A percentile compares a stretch with the other conserved stretches of the same genome.
Evolutionary conservation across 2,797 vertebrate species (phyloP).

Genomic region (Pseudomugil gertrudae): DNA sequence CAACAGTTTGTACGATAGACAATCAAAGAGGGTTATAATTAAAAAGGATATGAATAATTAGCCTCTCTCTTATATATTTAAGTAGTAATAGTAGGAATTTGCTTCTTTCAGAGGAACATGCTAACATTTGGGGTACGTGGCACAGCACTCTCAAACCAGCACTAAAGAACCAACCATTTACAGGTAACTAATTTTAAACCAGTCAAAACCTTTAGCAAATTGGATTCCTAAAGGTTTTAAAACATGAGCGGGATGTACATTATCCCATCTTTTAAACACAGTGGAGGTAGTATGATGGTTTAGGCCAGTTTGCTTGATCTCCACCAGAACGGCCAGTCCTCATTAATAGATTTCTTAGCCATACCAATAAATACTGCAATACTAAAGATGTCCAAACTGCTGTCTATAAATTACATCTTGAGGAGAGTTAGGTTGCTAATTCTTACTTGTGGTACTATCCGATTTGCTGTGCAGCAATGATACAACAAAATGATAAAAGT

Average conservation of each 20-base stretch:
- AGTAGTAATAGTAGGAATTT: neutral
- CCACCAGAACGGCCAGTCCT: neutral
- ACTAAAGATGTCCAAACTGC: neutral
- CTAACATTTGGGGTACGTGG: constrained; percentile 97
- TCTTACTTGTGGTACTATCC: too few relatives aligned
- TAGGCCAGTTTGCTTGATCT: neutral
- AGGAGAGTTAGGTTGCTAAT: neutral
- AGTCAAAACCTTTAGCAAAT: neutral
- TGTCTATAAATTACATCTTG: neutral
- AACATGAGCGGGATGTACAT: neutral
- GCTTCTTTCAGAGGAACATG: constrained; percentile 82
- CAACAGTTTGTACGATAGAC: neutral
- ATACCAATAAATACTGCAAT: neutral
- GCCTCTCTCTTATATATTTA: neutral
- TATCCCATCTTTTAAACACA: neutral
- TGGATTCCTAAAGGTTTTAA: neutral
- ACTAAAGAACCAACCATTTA: constrained; percentile 86
- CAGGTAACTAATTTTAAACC: constrained; percentile 78
- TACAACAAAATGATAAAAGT: neutral
- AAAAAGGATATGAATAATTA: neutral
- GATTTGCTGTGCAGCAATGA: neutral
- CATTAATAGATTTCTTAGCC: neutral
- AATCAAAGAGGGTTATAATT: neutral
- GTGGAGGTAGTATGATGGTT: neutral
- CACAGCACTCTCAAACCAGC: constrained; percentile 92